These are phyloP conservation scores for Diuraphis noxia DNA, from an alignment of 1,140 invertebrate species.

Conservation along the genomic window DNA sequence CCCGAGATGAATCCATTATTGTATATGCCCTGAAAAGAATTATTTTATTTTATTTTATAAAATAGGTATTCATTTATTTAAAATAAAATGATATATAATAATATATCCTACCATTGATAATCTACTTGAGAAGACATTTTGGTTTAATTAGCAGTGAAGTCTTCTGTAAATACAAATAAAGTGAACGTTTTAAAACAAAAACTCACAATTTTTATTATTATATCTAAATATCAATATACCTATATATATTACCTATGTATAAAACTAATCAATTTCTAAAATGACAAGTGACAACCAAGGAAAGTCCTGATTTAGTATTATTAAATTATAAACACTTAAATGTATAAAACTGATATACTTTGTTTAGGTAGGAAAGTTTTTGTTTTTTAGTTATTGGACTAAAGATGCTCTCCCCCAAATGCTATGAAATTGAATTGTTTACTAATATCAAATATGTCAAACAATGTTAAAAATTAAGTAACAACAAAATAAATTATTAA, in stretches of 20 bases:
- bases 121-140: slow-evolving; percentile 55
- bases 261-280: not conserved
- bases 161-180: slow-evolving; percentile 15
- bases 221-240: not conserved
- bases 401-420: no score
- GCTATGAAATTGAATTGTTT: no score
- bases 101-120: slow-evolving; percentile 54
- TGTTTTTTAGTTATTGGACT: not conserved
- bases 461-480: no score
- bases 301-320: not conserved
- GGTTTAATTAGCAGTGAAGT: not conserved
- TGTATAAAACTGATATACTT: not conserved
- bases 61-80: not conserved
- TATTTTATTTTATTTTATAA: not conserved
- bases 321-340: not conserved
- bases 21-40: slow-evolving; percentile 78
- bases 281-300: not conserved
- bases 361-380: not conserved
- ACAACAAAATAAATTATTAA: no score
- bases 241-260: not conserved
- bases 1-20: slow-evolving; percentile 93
- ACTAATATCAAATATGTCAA: no score
- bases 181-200: not conserved
- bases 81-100: not conserved
- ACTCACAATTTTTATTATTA: not conserved